Percentiles rank a stretch among this genome's conserved stretches.
Conservation (phyloP, 1,140 invertebrate genomes). For the Papilio dardanus region DNA sequence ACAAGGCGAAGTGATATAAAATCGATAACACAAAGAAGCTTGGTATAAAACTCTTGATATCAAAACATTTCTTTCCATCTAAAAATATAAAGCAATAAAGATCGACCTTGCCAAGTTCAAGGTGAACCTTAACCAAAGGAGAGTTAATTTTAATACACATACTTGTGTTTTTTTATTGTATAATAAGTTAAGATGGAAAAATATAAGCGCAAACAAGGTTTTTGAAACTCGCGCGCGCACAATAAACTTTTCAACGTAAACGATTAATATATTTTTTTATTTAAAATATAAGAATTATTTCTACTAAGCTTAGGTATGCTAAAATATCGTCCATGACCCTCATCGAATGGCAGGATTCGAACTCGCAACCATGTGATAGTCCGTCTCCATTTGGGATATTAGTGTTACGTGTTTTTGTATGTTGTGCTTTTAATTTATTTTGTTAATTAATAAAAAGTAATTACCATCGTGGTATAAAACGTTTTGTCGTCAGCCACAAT, state of each 20-base stretch:
- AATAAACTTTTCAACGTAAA: no score
- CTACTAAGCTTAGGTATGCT: no score
- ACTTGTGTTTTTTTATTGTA: background rate
- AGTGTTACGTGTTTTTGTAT: no score
- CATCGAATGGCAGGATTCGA: no score
- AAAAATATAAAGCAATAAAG: constrained; percentile 4
- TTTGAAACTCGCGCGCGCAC: no score
- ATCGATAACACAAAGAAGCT: background rate
- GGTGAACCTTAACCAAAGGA: constrained; percentile 7
- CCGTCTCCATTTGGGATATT: no score
- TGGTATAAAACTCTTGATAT: constrained; percentile 6
- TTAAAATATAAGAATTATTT: no score
- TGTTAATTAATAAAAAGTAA: background rate
- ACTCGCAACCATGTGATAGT: no score
- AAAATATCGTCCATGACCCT: no score
- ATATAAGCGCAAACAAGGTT: background rate
- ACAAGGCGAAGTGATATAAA: background rate
- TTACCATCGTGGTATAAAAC: background rate
- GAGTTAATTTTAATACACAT: background rate
- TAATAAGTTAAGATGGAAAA: background rate
- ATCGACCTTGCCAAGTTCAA: constrained; percentile 15
- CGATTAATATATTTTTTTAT: no score
- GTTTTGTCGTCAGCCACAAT: background rate
- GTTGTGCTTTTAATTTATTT: no score
- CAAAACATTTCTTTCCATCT: background rate